Conservation (phyloP, 2,888 invertebrate species). For the Acanthosepion esculentum region DNA sequence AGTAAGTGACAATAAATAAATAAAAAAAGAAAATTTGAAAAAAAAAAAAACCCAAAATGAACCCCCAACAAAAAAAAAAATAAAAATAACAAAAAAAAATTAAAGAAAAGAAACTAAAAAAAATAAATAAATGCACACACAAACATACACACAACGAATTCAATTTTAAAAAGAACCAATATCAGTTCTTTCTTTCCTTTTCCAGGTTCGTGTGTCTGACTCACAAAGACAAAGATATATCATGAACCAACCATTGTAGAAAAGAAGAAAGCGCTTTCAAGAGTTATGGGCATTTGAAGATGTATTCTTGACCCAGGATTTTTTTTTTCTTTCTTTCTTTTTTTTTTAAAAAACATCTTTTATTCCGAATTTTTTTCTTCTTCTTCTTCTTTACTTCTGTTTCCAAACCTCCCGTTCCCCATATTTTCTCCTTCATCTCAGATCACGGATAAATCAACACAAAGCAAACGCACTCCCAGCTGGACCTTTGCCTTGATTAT, state of each 20-base stretch:
- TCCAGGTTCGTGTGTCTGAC: neutral
- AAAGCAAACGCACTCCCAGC: constrained; percentile 36
- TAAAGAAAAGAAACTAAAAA: neutral
- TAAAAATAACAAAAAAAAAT: neutral
- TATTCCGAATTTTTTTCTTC: neutral
- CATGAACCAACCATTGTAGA: neutral
- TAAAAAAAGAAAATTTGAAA: neutral
- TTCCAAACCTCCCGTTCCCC: neutral
- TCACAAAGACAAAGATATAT: constrained; percentile 37
- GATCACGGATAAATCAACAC: constrained; percentile 41
- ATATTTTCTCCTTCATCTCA: constrained; percentile 38
- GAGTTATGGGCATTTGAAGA: constrained; percentile 34
- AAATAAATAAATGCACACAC: neutral
- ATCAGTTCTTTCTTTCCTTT: neutral
- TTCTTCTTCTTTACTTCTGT: neutral
- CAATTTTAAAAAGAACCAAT: neutral
- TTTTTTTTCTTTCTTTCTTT: neutral
- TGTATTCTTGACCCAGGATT: constrained; percentile 34
- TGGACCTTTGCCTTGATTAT: constrained; percentile 40
- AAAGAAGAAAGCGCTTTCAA: neutral
- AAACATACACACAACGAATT: neutral
- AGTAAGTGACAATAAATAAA: constrained; percentile 13
- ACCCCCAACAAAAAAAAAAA: neutral
- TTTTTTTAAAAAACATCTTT: neutral
- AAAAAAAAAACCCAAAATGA: neutral